Conservation (phyloP, 2,888 invertebrate species). For the Pyrrhosoma nymphula region DNA sequence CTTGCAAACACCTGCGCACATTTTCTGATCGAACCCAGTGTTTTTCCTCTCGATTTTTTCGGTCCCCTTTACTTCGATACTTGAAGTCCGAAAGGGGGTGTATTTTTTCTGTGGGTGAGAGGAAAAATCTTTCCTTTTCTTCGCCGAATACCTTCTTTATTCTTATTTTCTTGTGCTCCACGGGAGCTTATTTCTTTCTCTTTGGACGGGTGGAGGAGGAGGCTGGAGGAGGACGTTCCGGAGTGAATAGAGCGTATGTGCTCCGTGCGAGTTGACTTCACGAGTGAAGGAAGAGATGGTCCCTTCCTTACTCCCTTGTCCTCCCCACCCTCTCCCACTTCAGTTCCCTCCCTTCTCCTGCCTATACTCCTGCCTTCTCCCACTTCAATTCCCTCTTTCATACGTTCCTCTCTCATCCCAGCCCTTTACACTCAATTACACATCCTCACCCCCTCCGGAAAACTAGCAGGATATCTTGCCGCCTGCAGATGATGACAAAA, state of each 20-base stretch:
- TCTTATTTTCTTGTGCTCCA: not conserved
- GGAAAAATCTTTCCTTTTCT: not conserved
- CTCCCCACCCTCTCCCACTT: too few species aligned
- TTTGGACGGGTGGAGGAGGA: not conserved
- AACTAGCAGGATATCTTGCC: not conserved
- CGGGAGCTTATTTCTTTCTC: not conserved
- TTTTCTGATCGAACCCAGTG: too few species aligned
- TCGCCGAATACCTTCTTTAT: not conserved
- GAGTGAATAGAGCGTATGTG: not conserved
- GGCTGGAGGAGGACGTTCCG: not conserved
- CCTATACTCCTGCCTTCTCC: not conserved
- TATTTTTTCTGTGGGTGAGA: not conserved
- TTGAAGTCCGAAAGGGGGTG: not conserved
- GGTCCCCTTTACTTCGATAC: not conserved
- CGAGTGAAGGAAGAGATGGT: not conserved
- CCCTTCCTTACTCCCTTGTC: not conserved
- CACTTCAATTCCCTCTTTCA: too few species aligned
- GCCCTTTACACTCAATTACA: not conserved
- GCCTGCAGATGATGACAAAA: constrained; percentile 31
- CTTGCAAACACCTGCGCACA: too few species aligned
- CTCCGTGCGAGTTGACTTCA: not conserved
- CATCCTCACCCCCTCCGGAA: not conserved
- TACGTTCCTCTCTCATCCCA: too few species aligned
- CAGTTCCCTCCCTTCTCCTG: not conserved
- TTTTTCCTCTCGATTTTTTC: not conserved